phyloP scores from a whole-genome alignment of 2,888 invertebrate genomes.

The Xanthia togata region DNA sequence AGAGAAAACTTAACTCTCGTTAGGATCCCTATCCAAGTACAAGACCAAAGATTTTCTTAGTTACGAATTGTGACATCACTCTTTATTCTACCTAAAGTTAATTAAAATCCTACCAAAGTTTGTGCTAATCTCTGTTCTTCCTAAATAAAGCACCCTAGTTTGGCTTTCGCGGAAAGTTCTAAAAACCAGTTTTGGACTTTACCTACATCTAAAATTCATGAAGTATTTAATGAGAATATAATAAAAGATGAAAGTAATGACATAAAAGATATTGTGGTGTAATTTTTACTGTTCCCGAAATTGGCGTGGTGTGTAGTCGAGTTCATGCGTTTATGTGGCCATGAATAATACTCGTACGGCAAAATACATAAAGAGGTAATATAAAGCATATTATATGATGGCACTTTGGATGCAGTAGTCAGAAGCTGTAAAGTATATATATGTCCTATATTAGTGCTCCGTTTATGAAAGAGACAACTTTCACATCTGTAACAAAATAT shows the following conservation, averaged over 20 bases:
- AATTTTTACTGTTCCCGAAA: constrained; percentile 66
- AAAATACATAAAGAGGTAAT: constrained; percentile 69
- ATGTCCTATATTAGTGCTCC: constrained; percentile 31
- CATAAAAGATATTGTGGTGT: constrained; percentile 60
- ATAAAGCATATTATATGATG: constrained; percentile 60
- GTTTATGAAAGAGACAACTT: constrained; percentile 37
- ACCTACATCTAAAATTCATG: constrained; percentile 57
- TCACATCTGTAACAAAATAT: background rate
- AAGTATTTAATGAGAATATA: constrained; percentile 56
- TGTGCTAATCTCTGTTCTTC: constrained; percentile 54
- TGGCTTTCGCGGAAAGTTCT: constrained; percentile 51
- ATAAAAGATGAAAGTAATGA: constrained; percentile 56
- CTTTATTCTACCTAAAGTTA: constrained; percentile 54
- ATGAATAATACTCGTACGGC: constrained; percentile 69
- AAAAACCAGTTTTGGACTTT: constrained; percentile 44
- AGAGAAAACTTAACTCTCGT: constrained; percentile 7
- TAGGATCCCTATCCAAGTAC: background rate
- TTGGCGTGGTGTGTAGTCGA: constrained; percentile 60
- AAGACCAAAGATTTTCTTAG: constrained; percentile 24
- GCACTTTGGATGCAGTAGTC: constrained; percentile 53
- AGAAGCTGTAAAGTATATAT: constrained; percentile 45
- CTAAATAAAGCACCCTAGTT: constrained; percentile 62
- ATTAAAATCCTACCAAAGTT: constrained; percentile 60
- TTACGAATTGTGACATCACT: constrained; percentile 49
- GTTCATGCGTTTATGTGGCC: constrained; percentile 66